phyloP scores from a whole-genome alignment of 2,113 vertebrate genomes.

The Desmodus rotundus region DNA sequence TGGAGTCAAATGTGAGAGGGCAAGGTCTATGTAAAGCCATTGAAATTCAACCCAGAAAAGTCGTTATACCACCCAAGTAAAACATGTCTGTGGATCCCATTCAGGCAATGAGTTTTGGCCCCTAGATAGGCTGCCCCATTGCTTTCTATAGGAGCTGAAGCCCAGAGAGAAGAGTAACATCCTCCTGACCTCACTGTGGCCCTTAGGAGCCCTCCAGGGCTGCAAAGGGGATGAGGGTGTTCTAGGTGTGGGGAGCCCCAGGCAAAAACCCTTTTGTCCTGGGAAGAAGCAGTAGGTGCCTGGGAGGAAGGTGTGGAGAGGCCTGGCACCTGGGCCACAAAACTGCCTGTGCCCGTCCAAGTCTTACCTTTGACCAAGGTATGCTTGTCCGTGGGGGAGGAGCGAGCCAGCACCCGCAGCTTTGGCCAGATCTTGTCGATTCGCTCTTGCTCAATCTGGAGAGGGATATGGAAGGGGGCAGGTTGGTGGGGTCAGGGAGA shows the following conservation, averaged over 20 bases:
- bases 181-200: neutral
- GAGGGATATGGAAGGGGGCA: neutral
- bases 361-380: slow-evolving; percentile 95
- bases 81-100: neutral
- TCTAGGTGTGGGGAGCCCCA: neutral
- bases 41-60: neutral
- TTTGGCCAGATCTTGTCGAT: slow-evolving; percentile 99
- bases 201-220: neutral
- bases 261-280: neutral
- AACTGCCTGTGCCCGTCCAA: accelerated
- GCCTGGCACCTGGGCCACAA: neutral
- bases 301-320: neutral
- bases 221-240: neutral
- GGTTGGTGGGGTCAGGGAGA: neutral
- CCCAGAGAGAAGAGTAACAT: neutral
- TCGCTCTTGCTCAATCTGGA: slow-evolving; percentile 95
- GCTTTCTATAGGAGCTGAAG: neutral
- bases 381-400: slow-evolving; percentile 97
- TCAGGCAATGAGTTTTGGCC: neutral
- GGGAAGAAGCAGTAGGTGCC: neutral
- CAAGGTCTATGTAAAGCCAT: neutral
- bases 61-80: neutral
- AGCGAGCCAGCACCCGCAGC: slow-evolving; percentile 94
- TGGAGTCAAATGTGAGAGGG: neutral
- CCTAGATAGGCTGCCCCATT: neutral